phyloP scores from a whole-genome alignment of 2,113 vertebrate species.

The Alaudala cheleensis region DNA sequence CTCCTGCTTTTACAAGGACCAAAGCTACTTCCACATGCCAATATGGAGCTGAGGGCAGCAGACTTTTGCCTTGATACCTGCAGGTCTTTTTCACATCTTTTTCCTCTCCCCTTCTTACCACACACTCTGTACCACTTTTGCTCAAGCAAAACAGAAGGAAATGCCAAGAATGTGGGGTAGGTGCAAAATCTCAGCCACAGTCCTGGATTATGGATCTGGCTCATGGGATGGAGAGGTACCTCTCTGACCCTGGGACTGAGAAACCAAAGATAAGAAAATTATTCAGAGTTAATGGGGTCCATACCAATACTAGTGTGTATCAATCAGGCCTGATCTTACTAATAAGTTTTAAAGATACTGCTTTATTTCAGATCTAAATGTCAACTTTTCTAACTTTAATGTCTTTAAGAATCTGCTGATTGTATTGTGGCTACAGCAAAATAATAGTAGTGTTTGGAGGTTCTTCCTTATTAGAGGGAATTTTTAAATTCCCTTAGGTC shows the following conservation, averaged over 20 bases:
- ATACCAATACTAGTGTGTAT: rapidly evolving
- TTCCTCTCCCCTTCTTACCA: not conserved
- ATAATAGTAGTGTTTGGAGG: not conserved
- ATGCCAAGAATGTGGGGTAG: not conserved
- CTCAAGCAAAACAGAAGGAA: not conserved
- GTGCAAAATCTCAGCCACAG: not conserved
- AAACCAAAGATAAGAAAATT: not conserved
- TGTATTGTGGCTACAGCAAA: not conserved
- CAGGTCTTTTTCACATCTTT: not conserved
- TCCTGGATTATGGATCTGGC: too few relatives aligned
- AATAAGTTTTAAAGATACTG: not conserved
- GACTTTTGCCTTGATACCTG: not conserved
- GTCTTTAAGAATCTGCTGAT: not conserved
- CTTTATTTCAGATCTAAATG: not conserved
- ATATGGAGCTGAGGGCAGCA: not conserved
- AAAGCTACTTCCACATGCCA: not conserved
- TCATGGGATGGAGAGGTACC: not conserved
- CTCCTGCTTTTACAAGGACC: not conserved
- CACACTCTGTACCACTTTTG: not conserved
- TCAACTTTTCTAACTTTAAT: not conserved
- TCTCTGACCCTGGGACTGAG: not conserved
- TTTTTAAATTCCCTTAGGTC: not conserved
- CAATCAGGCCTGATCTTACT: not conserved
- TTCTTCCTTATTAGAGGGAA: not conserved
- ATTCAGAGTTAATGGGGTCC: not conserved